Percentiles rank a stretch among this genome's conserved stretches.
These are phyloP conservation scores for Fregetta grallaria DNA, from an alignment of 2,113 vertebrate genomes.

Conservation along the genomic window DNA sequence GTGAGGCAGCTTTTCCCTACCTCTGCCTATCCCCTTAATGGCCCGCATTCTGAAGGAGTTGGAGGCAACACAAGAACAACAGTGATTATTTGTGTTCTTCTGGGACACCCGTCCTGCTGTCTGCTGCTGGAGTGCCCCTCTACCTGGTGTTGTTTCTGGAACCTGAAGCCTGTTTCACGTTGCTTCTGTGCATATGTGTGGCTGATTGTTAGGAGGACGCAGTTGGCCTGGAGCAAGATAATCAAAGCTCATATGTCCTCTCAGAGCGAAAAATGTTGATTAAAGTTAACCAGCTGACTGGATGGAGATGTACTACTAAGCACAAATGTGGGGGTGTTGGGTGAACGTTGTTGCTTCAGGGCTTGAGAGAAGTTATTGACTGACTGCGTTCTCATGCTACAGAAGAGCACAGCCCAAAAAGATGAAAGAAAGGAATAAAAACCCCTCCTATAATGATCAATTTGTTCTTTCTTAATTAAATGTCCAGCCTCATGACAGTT, in stretches of 20 bases:
- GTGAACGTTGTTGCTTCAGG: background rate
- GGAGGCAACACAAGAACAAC: slow-evolving; percentile 66
- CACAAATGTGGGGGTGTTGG: background rate
- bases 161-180: background rate
- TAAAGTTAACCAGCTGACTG: background rate
- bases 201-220: background rate
- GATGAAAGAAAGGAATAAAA: background rate
- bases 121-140: slow-evolving; percentile 29
- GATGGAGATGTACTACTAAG: background rate
- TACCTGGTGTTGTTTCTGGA: slow-evolving; percentile 62
- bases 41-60: background rate
- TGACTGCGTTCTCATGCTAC: background rate
- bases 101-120: slow-evolving; percentile 41
- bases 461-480: slow-evolving; percentile 11
- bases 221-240: background rate
- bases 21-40: background rate
- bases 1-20: slow-evolving; percentile 28
- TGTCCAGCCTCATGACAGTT: background rate
- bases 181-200: slow-evolving; percentile 12
- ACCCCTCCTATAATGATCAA: background rate
- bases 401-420: background rate
- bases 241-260: background rate
- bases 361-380: background rate
- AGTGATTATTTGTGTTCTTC: slow-evolving; percentile 50
- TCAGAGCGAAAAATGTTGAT: background rate